Base-by-base conservation (phyloP, 2,113 vertebrate species). In the Mugil cephalus region DNA sequence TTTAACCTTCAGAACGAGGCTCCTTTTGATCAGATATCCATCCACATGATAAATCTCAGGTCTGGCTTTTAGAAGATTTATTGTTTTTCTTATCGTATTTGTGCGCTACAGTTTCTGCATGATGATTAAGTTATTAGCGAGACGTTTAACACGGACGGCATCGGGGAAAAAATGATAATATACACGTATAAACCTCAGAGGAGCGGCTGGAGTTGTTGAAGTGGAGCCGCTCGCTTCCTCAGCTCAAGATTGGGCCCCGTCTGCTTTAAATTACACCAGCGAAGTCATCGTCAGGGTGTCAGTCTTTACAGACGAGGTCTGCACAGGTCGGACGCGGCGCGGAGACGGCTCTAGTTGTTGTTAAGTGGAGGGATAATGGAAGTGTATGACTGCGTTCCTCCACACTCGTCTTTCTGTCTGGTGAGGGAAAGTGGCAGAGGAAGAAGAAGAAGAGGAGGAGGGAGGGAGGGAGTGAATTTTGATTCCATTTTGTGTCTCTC, bases 241-340 rank as follows among this genome's bases (percentile, higher is more conserved):
- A 47, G 71, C 53, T 59, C 50, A 52, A 11, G 74, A 74, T 12
- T 19, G 17, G 56, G 14, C 47, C 45, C 62, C 42, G 56, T 64
- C 50, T 2, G 40, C 80, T 36, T 68, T 80, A 74, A 84, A 88
- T 83, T 51, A 86, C 79, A 53, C 38, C 58, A 15, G 15, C 69
- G 10, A 30, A 58, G 75, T 71, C 82, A 53, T 82, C 84, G 52
- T 80, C 60, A 17, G 39, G 17, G 17, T 43, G 75, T 67, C 40
- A 19, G 42, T 67, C 69, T 63, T 65, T 74, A 78, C 73, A 84
- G 74, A 87, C 74, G 54, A 88, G 62, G 54, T 74, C 54, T 74
- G 54, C 52, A 47, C 65, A 69, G 64, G 63, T 69, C 6, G 6
- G 24, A 61, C 70, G 51, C 61, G 52, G 48, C 46, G 62, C 67